phyloP scores from a whole-genome alignment of 2,113 vertebrate genomes.

The Hipposideros armiger region DNA sequence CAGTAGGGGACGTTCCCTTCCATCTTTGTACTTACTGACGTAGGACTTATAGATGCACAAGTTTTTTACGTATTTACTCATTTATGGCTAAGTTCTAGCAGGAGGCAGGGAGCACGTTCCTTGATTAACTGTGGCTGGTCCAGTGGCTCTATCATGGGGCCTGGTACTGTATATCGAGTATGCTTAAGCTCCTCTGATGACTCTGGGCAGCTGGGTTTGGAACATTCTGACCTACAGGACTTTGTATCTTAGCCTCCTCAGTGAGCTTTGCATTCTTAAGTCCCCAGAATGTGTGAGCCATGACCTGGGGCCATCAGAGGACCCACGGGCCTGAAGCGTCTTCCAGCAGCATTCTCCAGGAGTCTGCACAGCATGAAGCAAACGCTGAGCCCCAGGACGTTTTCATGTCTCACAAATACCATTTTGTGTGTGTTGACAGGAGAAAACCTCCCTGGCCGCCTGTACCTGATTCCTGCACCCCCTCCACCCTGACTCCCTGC shows the following conservation, averaged over 20 bases:
- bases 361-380: no score
- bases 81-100: neutral
- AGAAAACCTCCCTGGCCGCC: neutral
- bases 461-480: neutral
- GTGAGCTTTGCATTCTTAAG: neutral
- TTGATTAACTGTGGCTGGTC: neutral
- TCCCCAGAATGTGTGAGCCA: neutral
- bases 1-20: neutral
- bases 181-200: neutral
- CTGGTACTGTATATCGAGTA: neutral
- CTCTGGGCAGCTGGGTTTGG: neutral
- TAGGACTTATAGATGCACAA: fast-evolving
- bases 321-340: fast-evolving
- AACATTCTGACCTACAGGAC: neutral
- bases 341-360: neutral
- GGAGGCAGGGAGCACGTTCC: neutral
- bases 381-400: neutral
- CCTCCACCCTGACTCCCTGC: neutral
- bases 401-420: neutral
- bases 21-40: no score
- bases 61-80: neutral
- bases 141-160: neutral
- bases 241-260: neutral
- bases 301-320: no score
- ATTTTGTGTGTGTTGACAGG: neutral